Base-by-base conservation (phyloP, 2,888 invertebrate genomes). In the Gerris lacustris region DNA sequence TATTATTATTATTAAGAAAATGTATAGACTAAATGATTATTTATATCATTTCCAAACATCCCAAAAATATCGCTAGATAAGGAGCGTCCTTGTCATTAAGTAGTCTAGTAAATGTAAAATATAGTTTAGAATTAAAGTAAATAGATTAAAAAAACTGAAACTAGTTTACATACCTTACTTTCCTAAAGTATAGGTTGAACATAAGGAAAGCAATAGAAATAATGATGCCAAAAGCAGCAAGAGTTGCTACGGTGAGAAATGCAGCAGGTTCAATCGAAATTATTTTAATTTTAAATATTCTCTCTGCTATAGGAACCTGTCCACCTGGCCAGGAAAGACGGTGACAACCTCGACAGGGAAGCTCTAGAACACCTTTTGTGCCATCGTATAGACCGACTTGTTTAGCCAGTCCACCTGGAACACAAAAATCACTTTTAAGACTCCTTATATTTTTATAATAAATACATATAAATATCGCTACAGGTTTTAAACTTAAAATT, bases 111-210 rank as follows among this genome's bases (percentile, higher is more conserved):
- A 31, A 31, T 31, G 2, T 2, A 4, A 31, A 31, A 31, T 31
- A 31, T 31, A 31, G 31, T 31, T 31, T 31, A 31, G 31, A 31
- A 31, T 31, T 31, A 31, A 31, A 31, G 31, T 31, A 31, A 31
- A 4, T 4, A 31, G 31, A 31, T n/a, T n/a, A n/a, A n/a, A 31
- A 31, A 31, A 31, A 31, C 31, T 31, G 1, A 31, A 31, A 31
- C 31, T 31, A 31, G 31, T 31, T 31, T 31, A 31, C 84, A 83
- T 82, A 91, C 91, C 91, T 91, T 79, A 91, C 84, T 79, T 88
- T 88, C 75, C 92, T 86, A 79, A 91, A 92, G 80, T 90, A 90
- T 75, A 93, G 82, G 81, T 93, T 94, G 79, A 93, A 92, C 70
- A 87, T 87, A 73, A 94, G 82, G 78, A 92, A 92, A 6, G 87